phyloP scores from a whole-genome alignment of 1,140 invertebrate species.

The Drosophila kohkoa region DNA sequence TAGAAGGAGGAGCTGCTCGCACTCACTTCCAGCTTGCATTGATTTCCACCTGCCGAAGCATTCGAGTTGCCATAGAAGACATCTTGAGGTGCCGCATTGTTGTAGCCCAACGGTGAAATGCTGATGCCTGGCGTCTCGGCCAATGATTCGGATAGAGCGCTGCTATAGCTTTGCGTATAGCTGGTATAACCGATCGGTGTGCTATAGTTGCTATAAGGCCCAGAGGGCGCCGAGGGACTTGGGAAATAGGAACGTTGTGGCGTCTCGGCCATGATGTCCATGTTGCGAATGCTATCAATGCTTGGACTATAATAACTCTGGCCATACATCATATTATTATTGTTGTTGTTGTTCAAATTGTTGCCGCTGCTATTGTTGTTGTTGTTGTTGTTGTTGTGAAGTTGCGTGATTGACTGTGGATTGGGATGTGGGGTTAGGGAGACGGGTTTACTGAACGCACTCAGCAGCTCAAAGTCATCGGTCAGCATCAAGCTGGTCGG shows the following conservation, averaged over 20 bases:
- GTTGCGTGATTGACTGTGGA: slow-evolving; percentile 57
- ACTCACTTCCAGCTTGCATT: slow-evolving; percentile 83
- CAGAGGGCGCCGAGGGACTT: slow-evolving; percentile 55
- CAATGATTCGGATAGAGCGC: slow-evolving; percentile 72
- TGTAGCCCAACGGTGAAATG: slow-evolving; percentile 52
- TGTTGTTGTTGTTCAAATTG: slow-evolving; percentile 29
- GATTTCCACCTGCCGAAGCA: slow-evolving; percentile 30
- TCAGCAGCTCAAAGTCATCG: slow-evolving; percentile 64
- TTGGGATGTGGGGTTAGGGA: slow-evolving; percentile 38
- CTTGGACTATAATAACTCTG: slow-evolving; percentile 50
- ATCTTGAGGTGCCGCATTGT: slow-evolving; percentile 7
- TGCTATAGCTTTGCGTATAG: slow-evolving; percentile 69
- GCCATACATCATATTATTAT: slow-evolving; percentile 25
- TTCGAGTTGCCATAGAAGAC: slow-evolving; percentile 24
- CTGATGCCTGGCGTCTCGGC: slow-evolving; percentile 77
- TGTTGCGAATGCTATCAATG: slow-evolving; percentile 72
- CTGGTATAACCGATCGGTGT: slow-evolving; percentile 54
- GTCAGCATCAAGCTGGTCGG: slow-evolving; percentile 61
- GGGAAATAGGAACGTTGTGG: slow-evolving; percentile 48
- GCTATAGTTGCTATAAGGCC: slow-evolving; percentile 39
- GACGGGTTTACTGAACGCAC: slow-evolving; percentile 68
- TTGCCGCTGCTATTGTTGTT: slow-evolving; percentile 27
- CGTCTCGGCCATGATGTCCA: slow-evolving; percentile 65
- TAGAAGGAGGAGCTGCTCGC: slow-evolving; percentile 1
- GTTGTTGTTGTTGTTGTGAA: slow-evolving; percentile 42